A percentile compares a stretch with the other conserved stretches of the same genome.
These are phyloP conservation scores for Heliopora coerulea DNA, from an alignment of 92 coral and sea anemone genomes.

Conservation along the genomic window DNA sequence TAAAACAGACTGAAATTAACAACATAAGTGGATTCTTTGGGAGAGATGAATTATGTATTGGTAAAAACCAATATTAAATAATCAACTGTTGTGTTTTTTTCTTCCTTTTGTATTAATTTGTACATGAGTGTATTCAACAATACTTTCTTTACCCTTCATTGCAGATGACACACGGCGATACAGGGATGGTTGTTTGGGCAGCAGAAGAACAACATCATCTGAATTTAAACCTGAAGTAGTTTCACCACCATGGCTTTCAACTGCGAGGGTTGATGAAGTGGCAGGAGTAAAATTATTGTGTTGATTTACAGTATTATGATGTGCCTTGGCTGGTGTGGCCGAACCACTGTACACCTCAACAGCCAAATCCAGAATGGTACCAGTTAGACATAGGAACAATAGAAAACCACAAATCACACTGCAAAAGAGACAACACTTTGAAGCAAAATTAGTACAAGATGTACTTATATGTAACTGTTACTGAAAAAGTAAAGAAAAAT, in stretches of 20 bases:
- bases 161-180: not conserved
- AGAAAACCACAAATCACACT: constrained; percentile 51
- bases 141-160: not conserved
- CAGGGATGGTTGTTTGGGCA: not conserved
- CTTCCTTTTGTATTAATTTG: no score
- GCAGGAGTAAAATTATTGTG: not conserved
- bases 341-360: not conserved
- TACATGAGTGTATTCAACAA: no score
- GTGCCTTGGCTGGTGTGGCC: not conserved
- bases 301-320: not conserved
- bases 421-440: not conserved
- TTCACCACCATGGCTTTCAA: not conserved
- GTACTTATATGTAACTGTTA: no score
- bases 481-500: no score
- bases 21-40: no score
- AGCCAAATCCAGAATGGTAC: constrained; percentile 44
- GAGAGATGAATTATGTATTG: no score
- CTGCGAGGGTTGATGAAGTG: not conserved
- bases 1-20: no score
- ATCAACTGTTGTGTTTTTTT: no score
- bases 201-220: not conserved
- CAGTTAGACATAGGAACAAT: constrained; percentile 44
- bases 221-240: not conserved
- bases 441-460: no score
- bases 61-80: no score